A percentile compares a stretch with the other conserved stretches of the same genome.
Conservation (phyloP, 2,797 vertebrate species). For the Takifugu ocellatus region DNA sequence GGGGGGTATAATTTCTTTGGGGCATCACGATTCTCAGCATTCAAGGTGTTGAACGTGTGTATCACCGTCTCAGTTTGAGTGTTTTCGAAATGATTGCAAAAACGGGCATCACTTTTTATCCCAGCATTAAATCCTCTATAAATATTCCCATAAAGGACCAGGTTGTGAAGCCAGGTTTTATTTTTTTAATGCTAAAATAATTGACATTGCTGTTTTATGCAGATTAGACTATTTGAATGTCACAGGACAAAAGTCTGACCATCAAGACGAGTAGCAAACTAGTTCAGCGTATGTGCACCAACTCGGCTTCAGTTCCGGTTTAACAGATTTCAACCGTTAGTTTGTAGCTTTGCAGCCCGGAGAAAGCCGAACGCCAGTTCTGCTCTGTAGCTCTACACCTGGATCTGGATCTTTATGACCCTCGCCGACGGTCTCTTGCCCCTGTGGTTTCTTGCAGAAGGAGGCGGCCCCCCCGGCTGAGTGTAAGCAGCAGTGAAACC, state of each 20-base stretch:
- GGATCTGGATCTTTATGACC: too few relatives aligned
- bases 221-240: not conserved
- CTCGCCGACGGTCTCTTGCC: not conserved
- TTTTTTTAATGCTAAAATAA: too few relatives aligned
- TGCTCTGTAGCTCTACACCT: too few relatives aligned
- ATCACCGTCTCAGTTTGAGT: too few relatives aligned
- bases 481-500: slow-evolving; percentile 98
- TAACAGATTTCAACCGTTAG: not conserved
- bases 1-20: not conserved
- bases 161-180: too few relatives aligned
- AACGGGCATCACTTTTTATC: not conserved
- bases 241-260: too few relatives aligned
- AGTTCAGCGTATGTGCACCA: too few relatives aligned
- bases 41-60: too few relatives aligned
- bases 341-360: not conserved
- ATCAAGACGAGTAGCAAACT: too few relatives aligned
- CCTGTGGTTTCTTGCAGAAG: slow-evolving; percentile 82
- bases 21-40: too few relatives aligned
- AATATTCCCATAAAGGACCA: not conserved
- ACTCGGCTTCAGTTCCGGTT: too few relatives aligned
- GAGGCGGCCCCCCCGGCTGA: slow-evolving; percentile 93
- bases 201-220: too few relatives aligned
- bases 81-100: not conserved
- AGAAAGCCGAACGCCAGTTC: not conserved
- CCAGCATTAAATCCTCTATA: not conserved